Percentiles rank a stretch among this genome's conserved stretches.
Conservation (phyloP, 2,888 invertebrate species). For the Xestobium rufovillosum region DNA sequence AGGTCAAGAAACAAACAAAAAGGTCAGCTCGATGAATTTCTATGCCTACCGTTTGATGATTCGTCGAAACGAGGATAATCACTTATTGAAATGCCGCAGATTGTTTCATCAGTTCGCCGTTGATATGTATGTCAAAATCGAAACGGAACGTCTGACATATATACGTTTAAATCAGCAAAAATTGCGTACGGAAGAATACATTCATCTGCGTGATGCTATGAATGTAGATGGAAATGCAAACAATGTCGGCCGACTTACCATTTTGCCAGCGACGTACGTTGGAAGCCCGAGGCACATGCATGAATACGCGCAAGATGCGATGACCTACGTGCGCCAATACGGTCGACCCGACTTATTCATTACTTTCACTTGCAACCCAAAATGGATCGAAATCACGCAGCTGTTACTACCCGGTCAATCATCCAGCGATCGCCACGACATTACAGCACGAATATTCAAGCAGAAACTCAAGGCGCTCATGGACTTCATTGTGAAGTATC, state of each 20-base stretch:
- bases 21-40: constrained; percentile 26
- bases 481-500: constrained; percentile 11
- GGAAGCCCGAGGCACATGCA: constrained; percentile 24
- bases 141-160: no score
- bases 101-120: constrained; percentile 35
- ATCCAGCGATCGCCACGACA: constrained; percentile 27
- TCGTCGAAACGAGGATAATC: constrained; percentile 20
- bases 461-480: constrained; percentile 21
- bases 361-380: no score
- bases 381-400: constrained; percentile 27
- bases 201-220: constrained; percentile 30
- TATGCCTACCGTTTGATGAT: constrained; percentile 31
- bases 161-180: constrained; percentile 32
- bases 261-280: constrained; percentile 28
- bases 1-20: no score
- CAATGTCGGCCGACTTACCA: constrained; percentile 23
- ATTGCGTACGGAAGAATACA: constrained; percentile 32
- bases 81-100: no score
- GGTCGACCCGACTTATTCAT: constrained; percentile 9
- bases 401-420: constrained; percentile 15
- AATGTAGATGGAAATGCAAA: constrained; percentile 21
- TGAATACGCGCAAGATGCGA: constrained; percentile 24
- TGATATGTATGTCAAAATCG: no score
- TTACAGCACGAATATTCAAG: no score
- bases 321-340: no score